A percentile compares a stretch with the other conserved stretches of the same genome.
Conservation (phyloP, 1,140 invertebrate species). For the Drosophila ercepeae region DNA sequence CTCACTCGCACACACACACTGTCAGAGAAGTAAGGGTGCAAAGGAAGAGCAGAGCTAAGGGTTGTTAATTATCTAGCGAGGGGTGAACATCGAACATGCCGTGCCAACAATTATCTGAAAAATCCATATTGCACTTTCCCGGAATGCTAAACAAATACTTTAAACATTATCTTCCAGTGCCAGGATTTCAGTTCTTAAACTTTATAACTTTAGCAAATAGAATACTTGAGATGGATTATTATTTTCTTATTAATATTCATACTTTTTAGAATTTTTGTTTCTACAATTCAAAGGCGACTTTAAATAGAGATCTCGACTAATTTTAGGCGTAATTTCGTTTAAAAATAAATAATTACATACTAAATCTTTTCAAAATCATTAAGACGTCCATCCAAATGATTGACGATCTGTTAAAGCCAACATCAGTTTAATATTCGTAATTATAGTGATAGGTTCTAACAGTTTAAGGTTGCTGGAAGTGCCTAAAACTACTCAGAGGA, state of each 20-base stretch:
- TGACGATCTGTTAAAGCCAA: not conserved
- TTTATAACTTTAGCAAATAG: not conserved
- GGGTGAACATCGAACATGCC: slow-evolving; percentile 41
- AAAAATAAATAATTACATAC: not conserved
- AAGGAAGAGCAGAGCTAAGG: slow-evolving; percentile 31
- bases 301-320: no score
- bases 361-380: not conserved
- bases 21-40: slow-evolving; percentile 39
- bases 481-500: slow-evolving; percentile 19
- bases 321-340: no score
- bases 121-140: slow-evolving; percentile 29
- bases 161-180: not conserved
- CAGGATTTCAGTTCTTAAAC: not conserved
- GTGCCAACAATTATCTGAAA: slow-evolving; percentile 29
- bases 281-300: no score
- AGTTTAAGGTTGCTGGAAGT: not conserved
- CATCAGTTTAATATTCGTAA: not conserved
- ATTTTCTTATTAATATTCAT: no score
- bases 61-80: slow-evolving; percentile 65
- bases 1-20: slow-evolving; percentile 6
- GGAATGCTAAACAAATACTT: slow-evolving; percentile 33
- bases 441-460: not conserved
- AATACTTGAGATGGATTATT: not conserved
- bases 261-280: no score
- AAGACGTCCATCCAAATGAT: not conserved